A percentile compares a stretch with the other conserved stretches of the same genome.
phyloP scores from a whole-genome alignment of 1,140 invertebrate species.

The Cydia strobilella region DNA sequence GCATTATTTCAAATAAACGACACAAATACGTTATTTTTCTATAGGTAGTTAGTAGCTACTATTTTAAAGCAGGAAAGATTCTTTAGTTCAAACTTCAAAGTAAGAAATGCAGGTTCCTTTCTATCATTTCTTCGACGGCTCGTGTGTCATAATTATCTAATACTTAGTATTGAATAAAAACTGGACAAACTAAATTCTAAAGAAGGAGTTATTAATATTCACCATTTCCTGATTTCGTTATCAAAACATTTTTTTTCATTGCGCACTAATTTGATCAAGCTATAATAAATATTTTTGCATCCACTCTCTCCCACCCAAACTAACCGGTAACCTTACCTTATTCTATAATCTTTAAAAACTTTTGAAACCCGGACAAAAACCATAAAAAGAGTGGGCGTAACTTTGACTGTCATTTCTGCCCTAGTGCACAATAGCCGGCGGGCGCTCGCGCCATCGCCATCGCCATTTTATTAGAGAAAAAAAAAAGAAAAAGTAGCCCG shows the following conservation, averaged over 20 bases:
- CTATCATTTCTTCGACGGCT: too few species aligned
- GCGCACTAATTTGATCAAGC: not conserved
- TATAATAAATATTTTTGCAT: conserved; percentile 35
- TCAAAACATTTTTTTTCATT: not conserved
- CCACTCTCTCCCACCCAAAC: conserved; percentile 25
- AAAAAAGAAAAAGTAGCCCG: conserved; percentile 47
- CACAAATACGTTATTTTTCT: too few species aligned
- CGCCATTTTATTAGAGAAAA: conserved; percentile 56
- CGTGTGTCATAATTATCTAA: too few species aligned
- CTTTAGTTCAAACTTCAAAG: too few species aligned
- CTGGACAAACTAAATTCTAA: not conserved
- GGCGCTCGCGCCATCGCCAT: conserved; percentile 65
- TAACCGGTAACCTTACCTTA: conserved; percentile 45
- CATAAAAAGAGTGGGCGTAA: conserved; percentile 77
- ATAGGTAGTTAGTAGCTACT: too few species aligned
- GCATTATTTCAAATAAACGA: too few species aligned
- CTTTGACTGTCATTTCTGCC: conserved; percentile 73
- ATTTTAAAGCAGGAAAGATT: too few species aligned
- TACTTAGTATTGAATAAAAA: too few species aligned
- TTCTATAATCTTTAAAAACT: conserved; percentile 75
- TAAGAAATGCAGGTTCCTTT: too few species aligned
- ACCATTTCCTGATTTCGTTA: not conserved
- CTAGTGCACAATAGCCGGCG: conserved; percentile 60
- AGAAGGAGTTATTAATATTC: not conserved
- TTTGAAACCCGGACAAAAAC: conserved; percentile 66